Base-by-base conservation (phyloP, 2,888 invertebrate species). In the Acleris literana region DNA sequence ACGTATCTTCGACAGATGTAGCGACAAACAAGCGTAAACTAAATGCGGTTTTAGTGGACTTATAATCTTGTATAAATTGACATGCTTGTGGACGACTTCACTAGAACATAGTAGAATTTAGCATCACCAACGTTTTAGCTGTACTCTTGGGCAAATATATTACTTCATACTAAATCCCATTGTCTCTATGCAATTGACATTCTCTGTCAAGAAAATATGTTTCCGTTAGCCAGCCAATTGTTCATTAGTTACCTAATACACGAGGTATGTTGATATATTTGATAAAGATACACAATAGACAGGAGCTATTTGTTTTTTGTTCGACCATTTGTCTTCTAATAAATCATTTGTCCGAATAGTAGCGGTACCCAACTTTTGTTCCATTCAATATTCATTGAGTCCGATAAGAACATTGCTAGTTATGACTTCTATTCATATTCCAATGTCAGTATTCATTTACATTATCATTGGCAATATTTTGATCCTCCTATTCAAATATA, bases 301-400 rank as follows among this genome's bases (percentile, higher is more conserved):
- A 78, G 75, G 69, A 72, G 77, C 81, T 80, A 88, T 90, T 86
- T 88, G 87, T 89, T 84, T 79, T 79, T 78, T 80, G 76, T 81
- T 74, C 79, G 74, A 75, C 75, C 75, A 81, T 87, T 86, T 84
- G 83, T 84, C 75, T 71, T 74, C 62, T 67, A 76, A 84, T 87
- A 79, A 79, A 87, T 87, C 85, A 84, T 83, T 83, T 77, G 81
- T 81, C 79, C 77, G 72, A 74, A 65, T 78, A 78, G 76, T 76
- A 77, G 74, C 70, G 68, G 66, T 66, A 69, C 56, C 68, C 48
- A 55, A 63, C 65, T 70, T 70, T 62, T 61, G 63, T 73, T 76
- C 70, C 74, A 74, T 76, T 77, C 72, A 77, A 77, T 79, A 77
- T 74, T 74, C 74, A 80, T 82, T 81, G 79, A 76, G 76, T 68